phyloP scores from a whole-genome alignment of 2,888 invertebrate genomes.

The Micropterix aruncella region DNA sequence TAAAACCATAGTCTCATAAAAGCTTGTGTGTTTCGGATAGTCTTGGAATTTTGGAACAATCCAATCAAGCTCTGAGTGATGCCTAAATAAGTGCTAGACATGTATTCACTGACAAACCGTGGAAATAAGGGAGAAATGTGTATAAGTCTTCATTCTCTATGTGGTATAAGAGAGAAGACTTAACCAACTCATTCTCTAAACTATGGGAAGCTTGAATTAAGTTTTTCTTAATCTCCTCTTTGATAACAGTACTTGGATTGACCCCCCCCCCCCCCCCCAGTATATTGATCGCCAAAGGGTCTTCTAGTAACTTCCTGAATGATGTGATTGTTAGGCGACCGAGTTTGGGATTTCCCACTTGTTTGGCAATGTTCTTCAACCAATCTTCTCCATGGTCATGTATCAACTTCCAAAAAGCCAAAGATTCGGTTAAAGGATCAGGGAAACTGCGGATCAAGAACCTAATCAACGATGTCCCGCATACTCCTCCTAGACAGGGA shows the following conservation, averaged over 20 bases:
- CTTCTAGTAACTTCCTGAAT: too few species aligned
- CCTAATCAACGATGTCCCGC: constrained; percentile 1
- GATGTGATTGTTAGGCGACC: too few species aligned
- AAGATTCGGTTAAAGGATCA: constrained; percentile 1
- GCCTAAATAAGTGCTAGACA: neutral
- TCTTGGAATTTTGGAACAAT: constrained; percentile 2
- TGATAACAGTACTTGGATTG: neutral
- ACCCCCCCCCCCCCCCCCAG: neutral
- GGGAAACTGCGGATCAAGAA: constrained; percentile 1
- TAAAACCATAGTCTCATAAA: too few species aligned
- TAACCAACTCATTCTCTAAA: too few species aligned
- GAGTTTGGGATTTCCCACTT: too few species aligned
- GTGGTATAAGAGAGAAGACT: too few species aligned
- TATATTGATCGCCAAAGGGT: too few species aligned
- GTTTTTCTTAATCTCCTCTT: constrained; percentile 1
- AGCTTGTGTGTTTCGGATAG: neutral
- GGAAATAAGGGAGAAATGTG: constrained; percentile 2
- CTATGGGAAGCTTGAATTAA: too few species aligned
- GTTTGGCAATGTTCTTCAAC: too few species aligned
- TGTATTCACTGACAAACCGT: constrained; percentile 1
- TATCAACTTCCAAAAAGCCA: neutral
- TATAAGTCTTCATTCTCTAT: too few species aligned
- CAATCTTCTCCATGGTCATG: too few species aligned
- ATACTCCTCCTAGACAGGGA: constrained; percentile 1
- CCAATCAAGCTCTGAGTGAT: neutral